phyloP scores from a whole-genome alignment of 2,113 vertebrate genomes.

The Sinocyclocheilus anophthalmus region DNA sequence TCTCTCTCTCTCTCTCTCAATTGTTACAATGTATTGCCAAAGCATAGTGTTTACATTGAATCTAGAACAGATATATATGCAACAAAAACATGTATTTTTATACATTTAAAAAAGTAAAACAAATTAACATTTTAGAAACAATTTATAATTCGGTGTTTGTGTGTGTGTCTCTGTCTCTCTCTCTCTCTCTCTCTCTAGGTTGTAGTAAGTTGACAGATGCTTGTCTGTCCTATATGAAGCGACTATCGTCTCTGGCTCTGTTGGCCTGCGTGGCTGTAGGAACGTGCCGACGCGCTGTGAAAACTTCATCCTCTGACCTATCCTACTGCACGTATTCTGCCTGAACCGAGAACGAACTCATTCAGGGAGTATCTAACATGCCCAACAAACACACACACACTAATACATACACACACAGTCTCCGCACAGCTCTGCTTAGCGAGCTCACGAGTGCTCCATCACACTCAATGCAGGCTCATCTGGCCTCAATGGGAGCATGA shows the following conservation, averaged over 20 bases:
- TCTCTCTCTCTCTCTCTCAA: too few species aligned
- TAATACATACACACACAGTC: conserved; percentile 51
- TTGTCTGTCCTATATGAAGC: conserved; percentile 89
- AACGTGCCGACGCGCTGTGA: conserved; percentile 90
- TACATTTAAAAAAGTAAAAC: too few species aligned
- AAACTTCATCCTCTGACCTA: conserved; percentile 94
- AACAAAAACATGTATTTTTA: too few species aligned
- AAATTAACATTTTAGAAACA: too few species aligned
- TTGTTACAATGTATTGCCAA: too few species aligned
- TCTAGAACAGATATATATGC: too few species aligned
- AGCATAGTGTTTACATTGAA: too few species aligned
- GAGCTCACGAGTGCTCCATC: conserved; percentile 45
- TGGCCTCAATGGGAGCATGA: conserved; percentile 36
- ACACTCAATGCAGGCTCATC: conserved; percentile 49
- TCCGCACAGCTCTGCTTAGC: conserved; percentile 57
- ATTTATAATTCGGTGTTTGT: too few species aligned
- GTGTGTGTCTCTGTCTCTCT: too few species aligned
- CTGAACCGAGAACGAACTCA: conserved; percentile 96
- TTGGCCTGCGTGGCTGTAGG: conserved; percentile 93
- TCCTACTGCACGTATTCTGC: conserved; percentile 90
- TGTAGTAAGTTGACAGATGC: conserved; percentile 93
- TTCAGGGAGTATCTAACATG: conserved; percentile 90
- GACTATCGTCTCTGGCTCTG: conserved; percentile 85
- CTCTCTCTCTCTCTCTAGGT: conserved; percentile 70
- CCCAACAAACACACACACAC: conserved; percentile 1